A percentile compares a stretch with the other conserved stretches of the same genome.
Conservation (phyloP, 2,797 vertebrate genomes). For the Acanthis flammea region DNA sequence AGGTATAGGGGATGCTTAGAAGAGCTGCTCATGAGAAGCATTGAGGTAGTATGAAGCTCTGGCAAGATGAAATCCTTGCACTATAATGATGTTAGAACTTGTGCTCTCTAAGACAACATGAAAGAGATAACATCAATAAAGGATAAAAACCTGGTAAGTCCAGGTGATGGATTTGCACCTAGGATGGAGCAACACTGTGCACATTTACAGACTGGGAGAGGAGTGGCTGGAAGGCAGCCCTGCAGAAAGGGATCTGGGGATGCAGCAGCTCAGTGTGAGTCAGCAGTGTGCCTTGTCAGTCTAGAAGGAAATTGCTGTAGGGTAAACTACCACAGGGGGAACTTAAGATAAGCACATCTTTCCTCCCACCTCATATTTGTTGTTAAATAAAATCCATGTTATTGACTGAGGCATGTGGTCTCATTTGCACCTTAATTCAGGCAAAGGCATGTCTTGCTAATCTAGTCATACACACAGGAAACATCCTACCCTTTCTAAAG, state of each 20-base stretch:
- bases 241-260: background rate
- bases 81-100: no score
- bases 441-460: background rate
- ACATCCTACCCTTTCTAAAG: background rate
- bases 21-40: no score
- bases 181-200: background rate
- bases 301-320: background rate
- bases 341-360: background rate
- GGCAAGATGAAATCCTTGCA: no score
- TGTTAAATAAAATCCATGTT: background rate
- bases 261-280: background rate
- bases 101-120: no score
- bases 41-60: no score
- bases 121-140: background rate
- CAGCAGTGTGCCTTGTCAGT: background rate
- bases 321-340: background rate
- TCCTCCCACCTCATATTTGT: background rate
- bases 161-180: background rate
- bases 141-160: background rate
- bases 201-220: background rate
- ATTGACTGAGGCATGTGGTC: rapidly evolving
- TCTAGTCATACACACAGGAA: background rate
- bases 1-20: no score
- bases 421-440: background rate
- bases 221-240: background rate